Evolutionary conservation across 2,113 vertebrate genomes (phyloP).

Genomic region (Seriola quinqueradiata): DNA sequence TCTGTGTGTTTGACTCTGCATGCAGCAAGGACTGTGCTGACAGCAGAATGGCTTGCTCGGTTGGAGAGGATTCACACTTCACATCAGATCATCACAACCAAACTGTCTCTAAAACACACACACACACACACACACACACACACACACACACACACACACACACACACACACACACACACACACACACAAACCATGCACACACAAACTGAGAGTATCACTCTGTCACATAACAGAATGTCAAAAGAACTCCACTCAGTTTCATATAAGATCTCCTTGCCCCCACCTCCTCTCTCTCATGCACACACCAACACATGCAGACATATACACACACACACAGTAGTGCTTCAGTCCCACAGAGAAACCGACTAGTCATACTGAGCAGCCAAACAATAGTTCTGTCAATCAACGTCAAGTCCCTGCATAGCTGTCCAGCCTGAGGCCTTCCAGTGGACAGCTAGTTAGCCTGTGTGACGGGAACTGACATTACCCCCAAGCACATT

Average conservation of each 20-base stretch:
- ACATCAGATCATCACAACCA: conserved; percentile 53
- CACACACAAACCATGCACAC: conserved; percentile 18
- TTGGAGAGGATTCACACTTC: conserved; percentile 68
- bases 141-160: not conserved
- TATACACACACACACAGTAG: conserved; percentile 21
- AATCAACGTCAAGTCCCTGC: conserved; percentile 59
- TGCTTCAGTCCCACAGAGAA: conserved; percentile 49
- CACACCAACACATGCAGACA: not conserved
- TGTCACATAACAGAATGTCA: conserved; percentile 47
- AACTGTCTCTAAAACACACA: conserved; percentile 12
- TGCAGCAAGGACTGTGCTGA: conserved; percentile 58
- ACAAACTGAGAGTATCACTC: not conserved
- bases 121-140: conserved; percentile 27
- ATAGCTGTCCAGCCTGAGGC: conserved; percentile 48
- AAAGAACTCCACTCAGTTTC: conserved; percentile 23
- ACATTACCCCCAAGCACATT: conserved; percentile 28
- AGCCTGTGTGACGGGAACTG: conserved; percentile 32
- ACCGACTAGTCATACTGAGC: conserved; percentile 54
- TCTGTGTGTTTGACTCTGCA: conserved; percentile 64
- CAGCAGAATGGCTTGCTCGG: conserved; percentile 72
- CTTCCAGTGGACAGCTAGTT: conserved; percentile 43
- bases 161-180: conserved; percentile 13
- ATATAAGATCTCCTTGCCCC: conserved; percentile 7
- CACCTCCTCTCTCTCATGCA: not conserved
- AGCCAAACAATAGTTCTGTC: conserved; percentile 71